Evolutionary conservation across 2,113 vertebrate species (phyloP).

Genomic region (Notothenia coriiceps): DNA sequence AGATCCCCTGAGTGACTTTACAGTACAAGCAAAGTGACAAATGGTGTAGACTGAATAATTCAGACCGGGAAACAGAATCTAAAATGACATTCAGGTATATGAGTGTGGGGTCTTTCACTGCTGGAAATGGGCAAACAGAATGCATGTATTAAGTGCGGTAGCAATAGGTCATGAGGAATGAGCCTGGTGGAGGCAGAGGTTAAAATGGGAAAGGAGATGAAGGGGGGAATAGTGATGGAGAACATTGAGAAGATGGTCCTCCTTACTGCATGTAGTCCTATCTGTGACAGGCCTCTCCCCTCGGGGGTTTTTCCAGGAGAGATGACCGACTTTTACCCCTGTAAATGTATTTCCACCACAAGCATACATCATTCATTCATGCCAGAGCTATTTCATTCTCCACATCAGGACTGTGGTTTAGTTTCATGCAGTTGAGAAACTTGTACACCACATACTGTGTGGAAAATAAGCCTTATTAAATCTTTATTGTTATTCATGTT

Average conservation of each 20-base stretch:
- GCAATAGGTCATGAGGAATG: constrained; percentile 30
- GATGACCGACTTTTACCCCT: constrained; percentile 78
- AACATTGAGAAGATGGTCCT: constrained; percentile 48
- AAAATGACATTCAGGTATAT: constrained; percentile 47
- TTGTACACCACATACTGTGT: neutral
- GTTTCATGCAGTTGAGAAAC: constrained; percentile 10
- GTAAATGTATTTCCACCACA: constrained; percentile 64
- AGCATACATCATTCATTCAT: constrained; percentile 70
- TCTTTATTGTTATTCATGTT: neutral
- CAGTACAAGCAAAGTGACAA: constrained; percentile 65
- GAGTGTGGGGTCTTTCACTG: constrained; percentile 8
- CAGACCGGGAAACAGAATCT: constrained; percentile 52
- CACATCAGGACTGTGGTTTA: constrained; percentile 26
- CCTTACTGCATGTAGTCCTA: constrained; percentile 53
- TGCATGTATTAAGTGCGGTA: constrained; percentile 24
- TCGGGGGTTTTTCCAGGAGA: constrained; percentile 70
- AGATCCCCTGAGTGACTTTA: constrained; percentile 53
- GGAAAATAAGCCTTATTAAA: constrained; percentile 11
- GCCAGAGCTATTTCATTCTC: constrained; percentile 34
- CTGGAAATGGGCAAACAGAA: constrained; percentile 39
- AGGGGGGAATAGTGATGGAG: constrained; percentile 31
- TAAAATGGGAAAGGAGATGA: constrained; percentile 35
- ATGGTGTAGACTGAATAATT: constrained; percentile 75
- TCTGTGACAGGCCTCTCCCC: constrained; percentile 58
- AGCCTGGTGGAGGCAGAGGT: constrained; percentile 24